Evolutionary conservation across 2,797 vertebrate species (phyloP).

Genomic region (Anas acuta): DNA sequence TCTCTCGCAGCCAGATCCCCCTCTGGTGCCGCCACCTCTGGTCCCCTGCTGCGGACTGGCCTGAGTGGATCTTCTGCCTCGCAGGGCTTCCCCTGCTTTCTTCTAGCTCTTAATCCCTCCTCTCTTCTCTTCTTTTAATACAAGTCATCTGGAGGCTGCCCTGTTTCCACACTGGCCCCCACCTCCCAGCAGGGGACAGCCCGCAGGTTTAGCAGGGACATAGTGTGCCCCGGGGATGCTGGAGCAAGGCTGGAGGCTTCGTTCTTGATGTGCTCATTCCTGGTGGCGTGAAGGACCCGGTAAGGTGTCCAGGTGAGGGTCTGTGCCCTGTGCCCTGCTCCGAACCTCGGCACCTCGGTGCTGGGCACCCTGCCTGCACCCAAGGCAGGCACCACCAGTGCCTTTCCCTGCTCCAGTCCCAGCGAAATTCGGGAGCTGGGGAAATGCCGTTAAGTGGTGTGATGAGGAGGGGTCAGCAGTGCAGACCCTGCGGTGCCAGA

Average conservation of each 20-base stretch:
- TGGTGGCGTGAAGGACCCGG: no score
- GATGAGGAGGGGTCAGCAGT: conserved; percentile 12
- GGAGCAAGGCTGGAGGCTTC: no score
- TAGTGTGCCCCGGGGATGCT: no score
- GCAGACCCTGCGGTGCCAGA: background rate
- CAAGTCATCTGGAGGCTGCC: background rate
- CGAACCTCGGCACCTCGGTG: no score
- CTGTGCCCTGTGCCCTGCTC: no score
- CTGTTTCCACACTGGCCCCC: background rate
- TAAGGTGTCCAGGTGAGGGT: no score
- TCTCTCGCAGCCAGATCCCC: no score
- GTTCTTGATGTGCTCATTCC: no score
- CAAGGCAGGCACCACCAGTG: no score
- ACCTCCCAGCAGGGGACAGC: background rate
- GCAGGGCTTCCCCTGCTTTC: background rate
- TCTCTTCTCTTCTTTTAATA: background rate
- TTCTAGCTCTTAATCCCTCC: background rate
- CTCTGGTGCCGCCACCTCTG: background rate
- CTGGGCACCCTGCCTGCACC: no score
- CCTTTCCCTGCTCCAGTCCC: background rate
- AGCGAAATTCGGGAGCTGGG: background rate
- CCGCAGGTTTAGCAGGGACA: background rate
- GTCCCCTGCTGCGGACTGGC: background rate
- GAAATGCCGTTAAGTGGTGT: background rate
- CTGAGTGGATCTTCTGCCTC: background rate